Conservation (phyloP, 2,113 vertebrate species). For the Canis aureus region DNA sequence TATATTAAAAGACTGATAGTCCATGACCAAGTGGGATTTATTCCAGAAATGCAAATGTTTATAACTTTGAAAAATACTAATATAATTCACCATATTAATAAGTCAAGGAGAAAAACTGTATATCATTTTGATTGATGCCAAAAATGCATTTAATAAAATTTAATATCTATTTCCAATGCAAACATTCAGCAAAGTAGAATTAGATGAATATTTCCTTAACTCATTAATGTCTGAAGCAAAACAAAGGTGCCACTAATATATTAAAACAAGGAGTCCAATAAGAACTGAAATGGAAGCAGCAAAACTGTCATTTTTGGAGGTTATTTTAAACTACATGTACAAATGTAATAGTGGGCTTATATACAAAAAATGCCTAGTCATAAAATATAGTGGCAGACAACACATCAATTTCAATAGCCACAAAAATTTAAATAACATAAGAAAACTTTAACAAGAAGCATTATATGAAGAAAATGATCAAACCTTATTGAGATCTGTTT, state of each 20-base stretch:
- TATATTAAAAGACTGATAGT: background rate
- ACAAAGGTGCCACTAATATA: background rate
- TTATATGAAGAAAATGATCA: background rate
- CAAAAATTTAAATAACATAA: background rate
- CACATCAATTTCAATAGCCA: background rate
- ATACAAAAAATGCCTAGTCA: background rate
- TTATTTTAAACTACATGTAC: background rate
- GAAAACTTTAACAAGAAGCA: slow-evolving; percentile 15
- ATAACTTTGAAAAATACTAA: background rate
- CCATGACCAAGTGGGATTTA: background rate
- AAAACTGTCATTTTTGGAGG: background rate
- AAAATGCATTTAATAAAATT: slow-evolving; percentile 43
- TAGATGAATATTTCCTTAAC: background rate
- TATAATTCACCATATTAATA: slow-evolving; percentile 1
- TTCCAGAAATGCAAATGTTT: slow-evolving; percentile 13
- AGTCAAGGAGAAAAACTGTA: background rate
- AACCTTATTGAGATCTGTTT: background rate
- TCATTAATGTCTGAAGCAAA: background rate
- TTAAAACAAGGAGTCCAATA: background rate
- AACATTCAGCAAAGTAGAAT: background rate
- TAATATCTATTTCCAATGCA: background rate
- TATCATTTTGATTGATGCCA: background rate
- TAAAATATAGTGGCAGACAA: background rate
- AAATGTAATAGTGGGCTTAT: slow-evolving; percentile 12
- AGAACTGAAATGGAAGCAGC: background rate